phyloP scores from a whole-genome alignment of 2,797 vertebrate species.

The Dipus sagitta region DNA sequence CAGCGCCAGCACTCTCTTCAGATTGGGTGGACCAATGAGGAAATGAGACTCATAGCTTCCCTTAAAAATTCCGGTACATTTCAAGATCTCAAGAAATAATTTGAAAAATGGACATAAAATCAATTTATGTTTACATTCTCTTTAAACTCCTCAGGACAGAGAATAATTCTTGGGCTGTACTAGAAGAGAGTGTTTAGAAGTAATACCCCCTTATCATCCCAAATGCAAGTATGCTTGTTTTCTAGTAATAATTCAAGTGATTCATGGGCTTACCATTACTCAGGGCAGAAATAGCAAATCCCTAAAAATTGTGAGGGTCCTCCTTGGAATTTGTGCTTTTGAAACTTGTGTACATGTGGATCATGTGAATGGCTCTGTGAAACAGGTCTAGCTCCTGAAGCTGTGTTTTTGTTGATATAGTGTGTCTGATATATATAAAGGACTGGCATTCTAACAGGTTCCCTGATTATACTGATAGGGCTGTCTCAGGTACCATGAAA shows the following conservation, averaged over 20 bases:
- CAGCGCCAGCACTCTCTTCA: background rate
- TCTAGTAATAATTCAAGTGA: background rate
- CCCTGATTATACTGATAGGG: background rate
- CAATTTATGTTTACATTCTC: background rate
- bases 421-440: background rate
- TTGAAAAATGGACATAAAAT: background rate
- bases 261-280: background rate
- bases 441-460: background rate
- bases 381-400: background rate
- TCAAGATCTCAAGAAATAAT: background rate
- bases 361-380: background rate
- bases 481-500: background rate
- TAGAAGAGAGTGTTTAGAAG: background rate
- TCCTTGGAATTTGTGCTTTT: background rate
- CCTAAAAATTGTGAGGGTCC: background rate
- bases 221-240: background rate
- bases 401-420: background rate
- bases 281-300: background rate
- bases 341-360: background rate
- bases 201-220: background rate
- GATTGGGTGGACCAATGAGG: background rate
- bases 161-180: background rate
- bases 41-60: background rate
- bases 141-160: background rate
- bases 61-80: background rate